phyloP scores from a whole-genome alignment of 2,797 vertebrate species.

The Catharus ustulatus region DNA sequence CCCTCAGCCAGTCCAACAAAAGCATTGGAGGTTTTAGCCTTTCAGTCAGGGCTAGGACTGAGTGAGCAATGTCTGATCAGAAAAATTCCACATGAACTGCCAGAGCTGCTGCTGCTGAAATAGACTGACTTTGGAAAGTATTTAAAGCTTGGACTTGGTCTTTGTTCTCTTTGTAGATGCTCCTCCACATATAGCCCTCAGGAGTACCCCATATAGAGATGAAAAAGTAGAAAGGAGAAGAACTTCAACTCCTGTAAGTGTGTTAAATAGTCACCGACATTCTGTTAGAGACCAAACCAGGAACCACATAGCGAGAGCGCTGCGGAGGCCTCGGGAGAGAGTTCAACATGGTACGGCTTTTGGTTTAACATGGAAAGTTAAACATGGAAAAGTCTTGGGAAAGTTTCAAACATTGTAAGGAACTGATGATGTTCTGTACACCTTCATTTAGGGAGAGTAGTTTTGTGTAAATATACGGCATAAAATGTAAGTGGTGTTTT shows the following conservation, averaged over 20 bases:
- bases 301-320: slow-evolving; percentile 69
- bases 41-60: not conserved
- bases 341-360: slow-evolving; percentile 74
- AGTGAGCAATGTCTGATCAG: not conserved
- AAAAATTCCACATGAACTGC: rapidly evolving
- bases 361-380: not conserved
- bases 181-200: slow-evolving; percentile 62
- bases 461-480: not conserved
- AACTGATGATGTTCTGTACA: not conserved
- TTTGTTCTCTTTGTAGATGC: slow-evolving; percentile 67
- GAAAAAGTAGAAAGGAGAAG: slow-evolving; percentile 78
- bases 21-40: not conserved
- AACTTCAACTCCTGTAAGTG: slow-evolving; percentile 77
- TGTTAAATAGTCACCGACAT: slow-evolving; percentile 76
- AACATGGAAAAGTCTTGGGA: not conserved
- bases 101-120: not conserved
- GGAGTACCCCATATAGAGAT: slow-evolving; percentile 72
- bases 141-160: slow-evolving; percentile 49
- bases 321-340: slow-evolving; percentile 67
- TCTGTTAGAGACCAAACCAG: slow-evolving; percentile 74
- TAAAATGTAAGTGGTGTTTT: not conserved
- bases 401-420: not conserved
- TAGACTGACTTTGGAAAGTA: not conserved
- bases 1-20: not conserved
- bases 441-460: not conserved